These are phyloP conservation scores for Xestia xanthographa DNA, from an alignment of 2,888 invertebrate genomes.

Conservation along the genomic window DNA sequence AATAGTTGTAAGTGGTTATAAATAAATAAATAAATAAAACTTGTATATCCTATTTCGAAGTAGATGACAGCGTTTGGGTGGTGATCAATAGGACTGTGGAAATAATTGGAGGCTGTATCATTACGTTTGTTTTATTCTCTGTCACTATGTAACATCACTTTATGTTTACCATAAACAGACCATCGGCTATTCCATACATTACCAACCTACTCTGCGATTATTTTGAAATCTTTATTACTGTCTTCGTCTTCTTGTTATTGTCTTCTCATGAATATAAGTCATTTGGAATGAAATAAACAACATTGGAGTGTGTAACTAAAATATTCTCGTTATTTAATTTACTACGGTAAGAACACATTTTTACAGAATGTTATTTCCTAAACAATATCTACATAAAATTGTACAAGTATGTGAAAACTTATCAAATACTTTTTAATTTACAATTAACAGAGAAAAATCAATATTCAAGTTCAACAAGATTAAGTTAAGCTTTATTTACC, in stretches of 20 bases:
- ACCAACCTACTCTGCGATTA: slow-evolving; percentile 13
- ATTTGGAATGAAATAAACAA: slow-evolving; percentile 78
- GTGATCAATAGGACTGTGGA: slow-evolving; percentile 29
- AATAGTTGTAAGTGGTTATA: too few relatives aligned
- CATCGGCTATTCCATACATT: slow-evolving; percentile 18
- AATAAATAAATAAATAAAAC: too few relatives aligned
- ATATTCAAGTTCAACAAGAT: slow-evolving; percentile 89
- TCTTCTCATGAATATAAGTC: slow-evolving; percentile 16
- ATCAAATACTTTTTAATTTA: slow-evolving; percentile 87
- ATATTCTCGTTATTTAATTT: slow-evolving; percentile 91
- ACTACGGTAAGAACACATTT: slow-evolving; percentile 91
- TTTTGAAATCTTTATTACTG: slow-evolving; percentile 27
- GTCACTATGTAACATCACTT: slow-evolving; percentile 48
- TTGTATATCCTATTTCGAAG: slow-evolving; percentile 5
- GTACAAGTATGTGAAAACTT: slow-evolving; percentile 90
- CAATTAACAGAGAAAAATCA: slow-evolving; percentile 88
- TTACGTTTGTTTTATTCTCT: slow-evolving; percentile 44
- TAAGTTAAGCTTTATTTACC: slow-evolving; percentile 86
- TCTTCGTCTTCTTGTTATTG: slow-evolving; percentile 2
- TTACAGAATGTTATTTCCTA: slow-evolving; percentile 91
- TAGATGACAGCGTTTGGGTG: slow-evolving; percentile 20
- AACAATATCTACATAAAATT: slow-evolving; percentile 90
- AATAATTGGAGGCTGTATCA: slow-evolving; percentile 54
- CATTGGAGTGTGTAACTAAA: slow-evolving; percentile 88
- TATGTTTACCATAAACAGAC: slow-evolving; percentile 3